Conservation (phyloP, 2,797 vertebrate genomes). For the Perodicticus potto region DNA sequence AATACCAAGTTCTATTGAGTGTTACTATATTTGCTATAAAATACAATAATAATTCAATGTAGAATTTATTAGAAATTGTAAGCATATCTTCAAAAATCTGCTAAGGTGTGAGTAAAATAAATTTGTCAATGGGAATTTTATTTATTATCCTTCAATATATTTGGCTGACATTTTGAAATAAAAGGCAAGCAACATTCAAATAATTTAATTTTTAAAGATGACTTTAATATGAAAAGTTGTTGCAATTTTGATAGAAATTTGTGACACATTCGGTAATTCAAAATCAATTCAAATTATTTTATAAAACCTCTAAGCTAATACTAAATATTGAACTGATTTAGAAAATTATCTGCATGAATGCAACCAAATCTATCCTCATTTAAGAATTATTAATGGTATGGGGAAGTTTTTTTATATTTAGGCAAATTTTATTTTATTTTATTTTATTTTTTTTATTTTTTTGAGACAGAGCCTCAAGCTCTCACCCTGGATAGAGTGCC, state of each 20-base stretch:
- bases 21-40: background rate
- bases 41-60: background rate
- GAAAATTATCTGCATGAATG: background rate
- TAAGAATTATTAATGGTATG: background rate
- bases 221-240: background rate
- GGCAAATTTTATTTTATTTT: background rate
- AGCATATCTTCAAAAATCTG: background rate
- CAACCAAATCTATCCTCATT: background rate
- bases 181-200: background rate
- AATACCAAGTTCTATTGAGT: background rate
- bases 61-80: background rate
- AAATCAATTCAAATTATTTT: background rate
- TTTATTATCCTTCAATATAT: background rate
- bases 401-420: background rate
- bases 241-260: background rate
- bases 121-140: background rate
- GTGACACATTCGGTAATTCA: background rate
- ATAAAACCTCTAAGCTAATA: background rate
- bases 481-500: too few relatives aligned
- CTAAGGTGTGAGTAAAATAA: background rate
- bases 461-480: too few relatives aligned
- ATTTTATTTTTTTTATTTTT: too few relatives aligned
- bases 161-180: background rate
- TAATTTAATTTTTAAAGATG: background rate
- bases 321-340: background rate